phyloP scores from a whole-genome alignment of 2,113 vertebrate genomes.

The Turdus rufiventris region DNA sequence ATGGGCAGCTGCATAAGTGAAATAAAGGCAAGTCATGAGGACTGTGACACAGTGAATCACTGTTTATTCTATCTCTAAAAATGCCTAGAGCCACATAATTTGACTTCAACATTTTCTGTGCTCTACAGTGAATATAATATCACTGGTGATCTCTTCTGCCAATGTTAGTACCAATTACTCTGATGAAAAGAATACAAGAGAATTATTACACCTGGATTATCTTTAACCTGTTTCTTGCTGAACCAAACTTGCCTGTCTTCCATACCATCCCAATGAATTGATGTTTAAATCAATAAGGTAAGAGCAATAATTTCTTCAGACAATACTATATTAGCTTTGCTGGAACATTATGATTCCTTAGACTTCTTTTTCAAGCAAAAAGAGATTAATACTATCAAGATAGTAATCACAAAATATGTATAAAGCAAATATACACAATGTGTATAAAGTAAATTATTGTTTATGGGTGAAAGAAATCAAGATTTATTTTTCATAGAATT shows the following conservation, averaged over 20 bases:
- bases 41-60: background rate
- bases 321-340: background rate
- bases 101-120: background rate
- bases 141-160: conserved; percentile 4
- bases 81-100: background rate
- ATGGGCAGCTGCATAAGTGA: background rate
- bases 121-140: background rate
- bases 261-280: background rate
- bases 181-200: background rate
- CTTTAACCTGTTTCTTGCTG: background rate
- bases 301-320: background rate
- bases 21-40: background rate
- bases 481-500: background rate
- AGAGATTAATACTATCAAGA: background rate
- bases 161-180: background rate
- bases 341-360: background rate
- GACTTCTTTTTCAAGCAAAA: background rate
- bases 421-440: background rate
- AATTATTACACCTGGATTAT: background rate
- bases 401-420: background rate
- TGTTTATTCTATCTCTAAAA: conserved; percentile 26
- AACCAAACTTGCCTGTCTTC: background rate
- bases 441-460: background rate
- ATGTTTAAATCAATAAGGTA: background rate
- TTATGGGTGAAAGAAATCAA: background rate